phyloP scores from a whole-genome alignment of 1,140 invertebrate species.

The Zaprionus kolodkinae region DNA sequence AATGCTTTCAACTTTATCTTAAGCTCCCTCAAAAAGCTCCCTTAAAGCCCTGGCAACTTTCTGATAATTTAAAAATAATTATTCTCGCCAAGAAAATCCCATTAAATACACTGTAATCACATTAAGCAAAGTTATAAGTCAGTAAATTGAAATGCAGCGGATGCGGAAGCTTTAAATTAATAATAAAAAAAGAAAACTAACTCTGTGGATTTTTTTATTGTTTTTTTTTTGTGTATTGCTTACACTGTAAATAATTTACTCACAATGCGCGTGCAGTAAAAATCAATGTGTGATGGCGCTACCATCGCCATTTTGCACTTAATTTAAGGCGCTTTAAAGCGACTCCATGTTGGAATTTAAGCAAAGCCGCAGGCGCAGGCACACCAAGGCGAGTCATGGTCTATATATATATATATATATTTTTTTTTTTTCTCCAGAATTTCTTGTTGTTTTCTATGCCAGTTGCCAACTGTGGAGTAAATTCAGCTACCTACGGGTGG shows the following conservation, averaged over 20 bases:
- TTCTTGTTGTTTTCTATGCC: conserved; percentile 40
- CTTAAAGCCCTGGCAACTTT: background rate
- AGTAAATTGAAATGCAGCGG: background rate
- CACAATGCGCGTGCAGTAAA: conserved; percentile 25
- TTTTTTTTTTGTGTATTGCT: background rate
- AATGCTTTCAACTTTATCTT: too few relatives aligned
- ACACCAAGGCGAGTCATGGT: background rate
- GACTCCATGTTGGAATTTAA: conserved; percentile 26
- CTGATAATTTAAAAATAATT: background rate
- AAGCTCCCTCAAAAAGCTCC: too few relatives aligned
- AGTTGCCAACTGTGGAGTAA: conserved; percentile 13
- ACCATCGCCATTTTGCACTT: conserved; percentile 54
- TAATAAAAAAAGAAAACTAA: background rate
- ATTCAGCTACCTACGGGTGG: conserved; percentile 32
- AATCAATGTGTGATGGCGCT: conserved; percentile 63
- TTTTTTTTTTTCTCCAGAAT: background rate
- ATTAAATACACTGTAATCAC: background rate
- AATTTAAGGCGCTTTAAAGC: conserved; percentile 51
- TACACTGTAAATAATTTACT: conserved; percentile 3
- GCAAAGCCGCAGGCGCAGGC: conserved; percentile 26
- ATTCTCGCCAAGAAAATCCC: background rate
- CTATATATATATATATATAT: background rate
- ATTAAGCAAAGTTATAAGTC: background rate
- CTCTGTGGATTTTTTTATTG: background rate
- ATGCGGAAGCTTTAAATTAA: background rate